Evolutionary conservation across 53 echinoderm and acorn worm genomes (phyloP), one percentile per base, ranked within the genome.

Genomic region (Stichopus horrens): DNA sequence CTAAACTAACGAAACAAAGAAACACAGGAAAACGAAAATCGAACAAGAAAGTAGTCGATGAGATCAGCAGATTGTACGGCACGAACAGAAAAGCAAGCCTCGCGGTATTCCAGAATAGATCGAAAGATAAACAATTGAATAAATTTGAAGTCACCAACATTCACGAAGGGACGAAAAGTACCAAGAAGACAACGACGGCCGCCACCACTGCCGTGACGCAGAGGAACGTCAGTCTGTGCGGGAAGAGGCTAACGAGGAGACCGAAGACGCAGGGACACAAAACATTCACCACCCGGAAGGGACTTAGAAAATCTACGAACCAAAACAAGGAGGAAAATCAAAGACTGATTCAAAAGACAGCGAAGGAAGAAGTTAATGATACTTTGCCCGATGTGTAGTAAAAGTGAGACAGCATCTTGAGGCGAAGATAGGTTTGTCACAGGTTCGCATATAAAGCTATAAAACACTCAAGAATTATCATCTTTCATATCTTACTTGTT

Each of bases 41-140:
- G 4, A 54, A 54, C 20, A 87, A 57, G 75, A 87, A 87, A 87
- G 22, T 56, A 54, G 85, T 52, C 13, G 57, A 74, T 21, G 87
- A 74, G 1, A 87, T 87, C 56, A 87, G 87, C 75, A 54, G 57
- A 55, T 55, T 87, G 57, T 87, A 87, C 54, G 87, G 87, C 3
- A 87, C 87, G 19, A 87, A 58, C 22, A 87, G 87, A 23, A 74
- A 75, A n/a, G 58, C 74, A 9, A 87, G 87, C 52, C 53, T 87
- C 54, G 87, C 87, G 9, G 56, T 87, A 58, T 87, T 74, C 5
- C 87, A 87, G 54, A 87, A 74, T 55, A 54, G 87, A 87, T 75
- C 21, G 11, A 87, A 87, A 87, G 87, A 87, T 18, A 87, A 87
- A 55, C 55, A 74, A 16, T n/a, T 18, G 5, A 52, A 23, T 7